Percentiles rank a stretch among this genome's conserved stretches.
Evolutionary conservation across 2,888 invertebrate genomes (phyloP).

Genomic region (Taenaris catops): DNA sequence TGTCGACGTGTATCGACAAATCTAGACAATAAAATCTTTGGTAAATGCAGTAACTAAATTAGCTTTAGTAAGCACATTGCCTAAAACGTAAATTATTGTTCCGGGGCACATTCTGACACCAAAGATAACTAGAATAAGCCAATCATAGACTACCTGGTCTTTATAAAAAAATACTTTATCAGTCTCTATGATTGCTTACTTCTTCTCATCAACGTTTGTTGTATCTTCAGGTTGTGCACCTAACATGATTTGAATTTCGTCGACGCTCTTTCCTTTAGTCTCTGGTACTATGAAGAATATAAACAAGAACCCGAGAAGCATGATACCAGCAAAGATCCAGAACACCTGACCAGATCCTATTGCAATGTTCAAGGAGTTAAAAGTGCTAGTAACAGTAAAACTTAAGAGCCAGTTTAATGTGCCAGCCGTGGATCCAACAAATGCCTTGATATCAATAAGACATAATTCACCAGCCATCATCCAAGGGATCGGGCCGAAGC

Average conservation of each 20-base stretch:
- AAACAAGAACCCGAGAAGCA: conserved; percentile 82
- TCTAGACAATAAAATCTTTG: conserved; percentile 46
- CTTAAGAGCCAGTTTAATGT: conserved; percentile 91
- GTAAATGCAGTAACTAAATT: conserved; percentile 36
- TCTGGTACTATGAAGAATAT: conserved; percentile 84
- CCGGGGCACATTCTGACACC: too few species aligned
- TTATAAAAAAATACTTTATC: conserved; percentile 47
- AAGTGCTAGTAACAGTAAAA: conserved; percentile 89
- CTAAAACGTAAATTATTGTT: too few species aligned
- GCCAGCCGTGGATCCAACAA: conserved; percentile 88
- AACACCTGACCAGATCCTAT: conserved; percentile 84
- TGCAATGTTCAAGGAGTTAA: conserved; percentile 72
- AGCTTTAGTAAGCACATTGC: conserved; percentile 35
- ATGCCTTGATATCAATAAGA: conserved; percentile 87
- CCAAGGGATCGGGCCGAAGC: conserved; percentile 94
- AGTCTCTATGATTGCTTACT: conserved; percentile 49
- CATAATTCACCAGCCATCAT: conserved; percentile 91
- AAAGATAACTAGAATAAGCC: conserved; percentile 30
- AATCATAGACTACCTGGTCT: conserved; percentile 30
- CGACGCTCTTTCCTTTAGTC: conserved; percentile 85
- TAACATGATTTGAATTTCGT: conserved; percentile 81
- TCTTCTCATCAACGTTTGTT: conserved; percentile 43
- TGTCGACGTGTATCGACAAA: conserved; percentile 23
- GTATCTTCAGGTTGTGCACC: conserved; percentile 47
- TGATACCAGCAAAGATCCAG: conserved; percentile 86